phyloP scores from a whole-genome alignment of 1,140 invertebrate species.

The Eulimnadia texana region DNA sequence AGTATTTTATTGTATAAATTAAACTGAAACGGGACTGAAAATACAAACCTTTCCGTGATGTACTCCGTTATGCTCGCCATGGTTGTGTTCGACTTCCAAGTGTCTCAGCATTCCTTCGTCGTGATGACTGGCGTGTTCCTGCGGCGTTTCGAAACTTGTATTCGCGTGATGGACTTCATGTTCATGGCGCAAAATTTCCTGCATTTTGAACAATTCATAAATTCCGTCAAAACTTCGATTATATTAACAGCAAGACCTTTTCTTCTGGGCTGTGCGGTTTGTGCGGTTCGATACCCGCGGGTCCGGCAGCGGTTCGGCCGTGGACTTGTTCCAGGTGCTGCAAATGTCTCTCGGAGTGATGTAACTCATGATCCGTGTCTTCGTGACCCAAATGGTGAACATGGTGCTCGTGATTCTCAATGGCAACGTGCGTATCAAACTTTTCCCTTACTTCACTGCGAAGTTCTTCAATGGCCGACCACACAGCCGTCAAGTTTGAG shows the following conservation, averaged over 20 bases:
- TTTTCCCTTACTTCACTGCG: constrained; percentile 5
- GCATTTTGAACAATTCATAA: background rate
- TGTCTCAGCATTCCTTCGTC: constrained; percentile 9
- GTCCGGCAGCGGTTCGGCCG: constrained; percentile 4
- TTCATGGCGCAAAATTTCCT: constrained; percentile 13
- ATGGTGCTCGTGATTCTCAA: constrained; percentile 13
- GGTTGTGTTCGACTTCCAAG: constrained; percentile 8
- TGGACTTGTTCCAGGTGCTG: constrained; percentile 13
- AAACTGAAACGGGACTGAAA: too few species aligned
- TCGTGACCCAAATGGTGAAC: constrained; percentile 13
- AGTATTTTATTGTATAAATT: background rate
- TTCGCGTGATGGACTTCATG: constrained; percentile 14
- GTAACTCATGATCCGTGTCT: constrained; percentile 9
- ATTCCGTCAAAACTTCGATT: background rate
- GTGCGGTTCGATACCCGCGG: constrained; percentile 10
- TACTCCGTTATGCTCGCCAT: constrained; percentile 15
- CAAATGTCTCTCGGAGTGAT: constrained; percentile 11
- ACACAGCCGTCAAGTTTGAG: background rate
- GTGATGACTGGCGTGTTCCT: constrained; percentile 10
- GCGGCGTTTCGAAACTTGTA: constrained; percentile 8
- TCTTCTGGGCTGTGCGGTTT: constrained; percentile 10
- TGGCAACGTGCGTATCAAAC: constrained; percentile 9
- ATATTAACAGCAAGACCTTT: background rate
- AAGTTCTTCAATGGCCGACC: constrained; percentile 2
- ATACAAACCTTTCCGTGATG: constrained; percentile 15